Evolutionary conservation across 2,797 vertebrate species (phyloP).

Genomic region (Clarias platycephalus): DNA sequence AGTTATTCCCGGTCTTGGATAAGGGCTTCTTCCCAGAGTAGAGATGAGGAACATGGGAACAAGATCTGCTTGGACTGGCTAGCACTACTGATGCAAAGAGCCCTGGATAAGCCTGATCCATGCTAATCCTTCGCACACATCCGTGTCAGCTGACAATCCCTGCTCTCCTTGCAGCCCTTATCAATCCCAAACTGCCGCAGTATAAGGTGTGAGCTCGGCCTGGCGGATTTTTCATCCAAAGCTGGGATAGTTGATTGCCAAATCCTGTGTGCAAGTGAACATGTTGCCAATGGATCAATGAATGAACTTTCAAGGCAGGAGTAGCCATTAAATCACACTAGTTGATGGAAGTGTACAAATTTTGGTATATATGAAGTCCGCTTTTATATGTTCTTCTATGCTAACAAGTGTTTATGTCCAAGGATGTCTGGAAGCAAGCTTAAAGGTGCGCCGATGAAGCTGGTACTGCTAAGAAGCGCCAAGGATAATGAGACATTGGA

Average conservation of each 20-base stretch:
- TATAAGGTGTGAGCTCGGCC: constrained; percentile 61
- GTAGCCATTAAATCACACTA: neutral
- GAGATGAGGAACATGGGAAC: constrained; percentile 38
- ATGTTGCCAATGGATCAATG: neutral
- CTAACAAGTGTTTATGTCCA: no score
- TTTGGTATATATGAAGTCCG: neutral
- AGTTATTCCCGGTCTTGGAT: constrained; percentile 47
- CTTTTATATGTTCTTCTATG: neutral
- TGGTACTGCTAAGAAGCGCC: no score
- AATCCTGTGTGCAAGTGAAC: constrained; percentile 23
- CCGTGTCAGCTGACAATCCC: constrained; percentile 47
- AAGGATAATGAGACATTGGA: no score
- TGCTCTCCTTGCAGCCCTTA: constrained; percentile 48
- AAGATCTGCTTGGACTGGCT: constrained; percentile 44
- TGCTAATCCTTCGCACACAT: constrained; percentile 57
- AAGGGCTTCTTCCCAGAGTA: constrained; percentile 50
- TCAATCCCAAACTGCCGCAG: constrained; percentile 51
- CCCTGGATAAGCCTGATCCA: constrained; percentile 57
- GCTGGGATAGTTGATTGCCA: constrained; percentile 29
- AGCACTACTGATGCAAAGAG: constrained; percentile 45
- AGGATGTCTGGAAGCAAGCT: no score
- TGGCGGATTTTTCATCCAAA: constrained; percentile 47
- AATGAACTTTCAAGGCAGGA: neutral
- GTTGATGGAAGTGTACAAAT: neutral
- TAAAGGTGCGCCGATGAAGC: no score